A percentile compares a stretch with the other conserved stretches of the same genome.
Evolutionary conservation across 1,140 invertebrate species (phyloP).

Genomic region (Atta texana): DNA sequence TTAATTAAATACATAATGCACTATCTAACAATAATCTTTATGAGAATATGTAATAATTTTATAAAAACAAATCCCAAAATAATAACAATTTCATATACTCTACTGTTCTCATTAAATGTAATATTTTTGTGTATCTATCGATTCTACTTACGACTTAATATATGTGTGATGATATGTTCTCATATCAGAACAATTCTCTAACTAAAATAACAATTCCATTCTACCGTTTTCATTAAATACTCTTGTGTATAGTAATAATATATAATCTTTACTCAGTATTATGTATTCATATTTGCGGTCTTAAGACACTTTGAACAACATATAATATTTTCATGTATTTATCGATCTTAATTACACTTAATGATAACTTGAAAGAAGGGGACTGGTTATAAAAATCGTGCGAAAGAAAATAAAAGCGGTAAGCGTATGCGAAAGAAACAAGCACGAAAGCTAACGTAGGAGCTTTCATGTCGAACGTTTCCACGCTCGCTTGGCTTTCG

Average conservation of each 20-base stretch:
- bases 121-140: neutral
- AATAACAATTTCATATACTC: neutral
- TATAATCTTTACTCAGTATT: no score
- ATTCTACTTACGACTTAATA: no score
- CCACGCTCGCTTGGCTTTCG: conserved; percentile 67
- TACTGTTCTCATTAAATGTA: neutral
- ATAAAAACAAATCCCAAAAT: neutral
- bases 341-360: conserved; percentile 17
- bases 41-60: conserved; percentile 3
- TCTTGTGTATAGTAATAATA: no score
- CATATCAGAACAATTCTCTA: no score
- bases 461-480: conserved; percentile 72
- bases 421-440: conserved; percentile 37
- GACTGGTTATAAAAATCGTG: neutral
- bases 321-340: neutral
- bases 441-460: conserved; percentile 63
- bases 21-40: conserved; percentile 14
- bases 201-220: no score
- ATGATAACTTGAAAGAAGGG: conserved; percentile 12
- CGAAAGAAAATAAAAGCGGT: neutral
- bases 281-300: no score
- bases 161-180: no score
- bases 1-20: conserved; percentile 27
- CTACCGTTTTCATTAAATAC: no score
- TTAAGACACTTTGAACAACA: no score